Conservation (phyloP, 2,797 vertebrate species). For the Rhinichthys osculus region DNA sequence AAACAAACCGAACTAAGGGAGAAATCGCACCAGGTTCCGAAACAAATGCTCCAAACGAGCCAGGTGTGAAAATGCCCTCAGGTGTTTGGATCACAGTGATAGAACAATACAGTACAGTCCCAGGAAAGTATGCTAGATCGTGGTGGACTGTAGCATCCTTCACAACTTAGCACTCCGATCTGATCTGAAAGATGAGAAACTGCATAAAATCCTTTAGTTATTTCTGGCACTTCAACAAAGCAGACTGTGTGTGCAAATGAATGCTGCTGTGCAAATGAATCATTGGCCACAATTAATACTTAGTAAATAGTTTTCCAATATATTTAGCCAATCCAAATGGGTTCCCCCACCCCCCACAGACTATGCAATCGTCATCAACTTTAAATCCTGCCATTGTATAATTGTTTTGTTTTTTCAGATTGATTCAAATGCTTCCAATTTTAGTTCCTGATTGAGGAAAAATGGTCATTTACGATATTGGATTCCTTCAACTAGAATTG, state of each 20-base stretch:
- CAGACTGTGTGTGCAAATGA: conserved; percentile 10
- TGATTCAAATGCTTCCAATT: conserved; percentile 40
- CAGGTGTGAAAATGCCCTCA: too few species aligned
- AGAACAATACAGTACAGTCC: background rate
- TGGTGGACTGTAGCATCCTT: background rate
- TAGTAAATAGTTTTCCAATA: conserved; percentile 32
- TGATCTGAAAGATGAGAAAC: background rate
- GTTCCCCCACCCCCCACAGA: background rate
- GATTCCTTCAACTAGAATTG: conserved; percentile 4
- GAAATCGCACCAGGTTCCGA: too few species aligned
- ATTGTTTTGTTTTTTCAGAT: conserved; percentile 40
- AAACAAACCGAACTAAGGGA: too few species aligned
- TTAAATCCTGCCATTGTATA: conserved; percentile 30
- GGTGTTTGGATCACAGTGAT: background rate
- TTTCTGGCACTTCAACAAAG: conserved; percentile 11
- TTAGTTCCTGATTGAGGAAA: conserved; percentile 25
- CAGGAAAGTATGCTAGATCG: background rate
- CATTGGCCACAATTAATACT: background rate
- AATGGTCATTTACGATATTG: conserved; percentile 9
- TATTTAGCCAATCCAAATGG: conserved; percentile 49
- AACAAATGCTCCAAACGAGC: too few species aligned
- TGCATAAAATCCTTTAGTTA: conserved; percentile 11
- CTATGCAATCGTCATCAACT: conserved; percentile 34
- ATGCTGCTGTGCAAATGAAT: conserved; percentile 15
- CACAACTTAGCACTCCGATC: background rate